phyloP scores from a whole-genome alignment of 1,140 invertebrate genomes.

The Maconellicoccus hirsutus region DNA sequence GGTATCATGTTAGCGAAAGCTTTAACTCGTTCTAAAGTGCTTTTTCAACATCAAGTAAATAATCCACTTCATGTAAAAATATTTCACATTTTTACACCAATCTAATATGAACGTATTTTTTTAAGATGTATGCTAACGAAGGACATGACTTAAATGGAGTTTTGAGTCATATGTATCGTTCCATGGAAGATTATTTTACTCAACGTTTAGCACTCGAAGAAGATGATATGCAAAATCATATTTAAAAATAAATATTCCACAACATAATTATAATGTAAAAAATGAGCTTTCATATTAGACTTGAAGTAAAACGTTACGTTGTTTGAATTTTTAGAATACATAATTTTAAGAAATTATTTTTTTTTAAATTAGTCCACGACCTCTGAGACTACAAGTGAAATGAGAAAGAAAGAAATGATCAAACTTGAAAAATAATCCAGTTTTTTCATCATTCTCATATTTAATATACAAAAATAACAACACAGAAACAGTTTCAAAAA shows the following conservation, averaged over 20 bases:
- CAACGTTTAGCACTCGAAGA: conserved; percentile 72
- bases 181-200: conserved; percentile 72
- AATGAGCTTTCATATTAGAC: conserved; percentile 12
- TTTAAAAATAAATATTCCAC: background rate
- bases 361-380: too few relatives aligned
- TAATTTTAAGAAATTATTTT: background rate
- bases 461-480: too few relatives aligned
- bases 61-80: too few relatives aligned
- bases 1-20: conserved; percentile 75
- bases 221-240: conserved; percentile 34
- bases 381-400: too few relatives aligned
- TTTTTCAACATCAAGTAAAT: conserved; percentile 87
- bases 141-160: conserved; percentile 63
- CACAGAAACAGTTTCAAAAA: too few relatives aligned
- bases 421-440: too few relatives aligned
- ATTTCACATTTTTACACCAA: too few relatives aligned
- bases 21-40: conserved; percentile 68
- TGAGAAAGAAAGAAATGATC: too few relatives aligned
- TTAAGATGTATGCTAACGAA: conserved; percentile 71
- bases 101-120: too few relatives aligned
- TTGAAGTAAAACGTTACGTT: too few relatives aligned
- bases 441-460: too few relatives aligned
- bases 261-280: background rate
- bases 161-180: conserved; percentile 67
- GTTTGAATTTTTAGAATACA: background rate